A percentile compares a stretch with the other conserved stretches of the same genome.
Evolutionary conservation across 2,113 vertebrate genomes (phyloP).

Genomic region (Rattus norvegicus): DNA sequence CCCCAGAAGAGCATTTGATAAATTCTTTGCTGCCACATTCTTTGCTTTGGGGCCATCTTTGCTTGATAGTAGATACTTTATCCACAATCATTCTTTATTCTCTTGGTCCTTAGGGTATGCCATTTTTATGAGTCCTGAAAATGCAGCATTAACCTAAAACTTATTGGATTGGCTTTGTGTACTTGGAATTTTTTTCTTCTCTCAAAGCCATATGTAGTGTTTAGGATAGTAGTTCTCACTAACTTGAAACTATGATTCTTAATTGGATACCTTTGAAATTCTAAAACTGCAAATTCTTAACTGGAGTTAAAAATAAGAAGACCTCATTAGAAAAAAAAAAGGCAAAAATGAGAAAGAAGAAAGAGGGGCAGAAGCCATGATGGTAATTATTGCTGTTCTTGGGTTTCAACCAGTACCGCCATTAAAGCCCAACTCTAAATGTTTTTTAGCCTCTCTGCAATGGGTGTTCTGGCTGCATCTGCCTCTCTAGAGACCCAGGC

Average conservation of each 20-base stretch:
- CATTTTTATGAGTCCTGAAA: neutral
- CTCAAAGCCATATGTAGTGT: neutral
- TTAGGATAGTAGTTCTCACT: neutral
- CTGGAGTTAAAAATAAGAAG: constrained; percentile 31
- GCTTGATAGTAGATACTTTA: neutral
- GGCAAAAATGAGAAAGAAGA: neutral
- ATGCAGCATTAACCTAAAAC: neutral
- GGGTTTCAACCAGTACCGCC: neutral
- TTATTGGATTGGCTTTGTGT: neutral
- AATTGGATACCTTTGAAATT: constrained; percentile 30
- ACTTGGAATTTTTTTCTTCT: neutral
- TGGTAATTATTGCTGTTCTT: neutral
- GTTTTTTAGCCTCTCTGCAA: neutral
- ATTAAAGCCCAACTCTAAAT: neutral
- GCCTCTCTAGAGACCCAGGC: neutral
- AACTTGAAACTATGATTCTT: constrained; percentile 4
- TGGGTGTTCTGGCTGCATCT: neutral
- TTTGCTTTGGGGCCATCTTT: constrained; percentile 37
- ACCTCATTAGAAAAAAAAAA: constrained; percentile 24
- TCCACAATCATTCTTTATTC: neutral
- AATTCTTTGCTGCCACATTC: neutral
- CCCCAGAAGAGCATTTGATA: constrained; percentile 34
- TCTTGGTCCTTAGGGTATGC: neutral
- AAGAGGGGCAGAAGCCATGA: neutral
- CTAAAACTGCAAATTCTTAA: constrained; percentile 32